Evolutionary conservation across 2,797 vertebrate species (phyloP), one percentile per base, ranked within the genome.

Genomic region (Lepilemur septentrionalis): DNA sequence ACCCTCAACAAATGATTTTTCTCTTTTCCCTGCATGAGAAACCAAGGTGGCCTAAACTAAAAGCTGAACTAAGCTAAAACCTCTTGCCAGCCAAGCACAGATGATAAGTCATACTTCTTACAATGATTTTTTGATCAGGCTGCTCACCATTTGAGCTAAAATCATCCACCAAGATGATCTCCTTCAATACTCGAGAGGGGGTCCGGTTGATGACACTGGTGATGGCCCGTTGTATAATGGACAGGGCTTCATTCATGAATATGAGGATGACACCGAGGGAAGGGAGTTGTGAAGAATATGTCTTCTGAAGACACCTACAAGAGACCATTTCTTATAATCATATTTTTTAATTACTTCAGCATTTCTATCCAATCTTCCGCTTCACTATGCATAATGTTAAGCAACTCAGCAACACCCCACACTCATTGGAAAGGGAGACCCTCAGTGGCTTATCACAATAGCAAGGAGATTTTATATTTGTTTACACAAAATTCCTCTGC

Each of bases 91-190:
- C 22, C 46, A 52, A 65, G 4, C 69, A 82, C 35, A 81, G 46
- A 57, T 17, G 8, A 46, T 22, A 61, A 61, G 32, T 5, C 12
- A 50, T 30, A 12, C 43, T 9, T 78, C 46, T 38, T 57, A 59
- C 18, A 30, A 30, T 18, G 23, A 78, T 87, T 73, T 59, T n/a
- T 92, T 95, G 48, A 43, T 89, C 57, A 23, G 12, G 22, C 59
- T 48, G 93, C 98, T 84, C 69, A 99, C 99, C 98, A 0, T 98
- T 98, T 50, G 97, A 98, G 92, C 99, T 99, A 97, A 98, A 98
- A 92, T 99, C 99, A 11, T 99, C 99, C 92, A 99, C 98, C 87
- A 99, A 98, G 75, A 99, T 98, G 89, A 99, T 99, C 83, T 99
- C 99, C 78, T 98, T 98, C 81, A 99, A 97, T 83, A 99, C 97